phyloP scores from a whole-genome alignment of 2,888 invertebrate genomes.

The Apotomis capreana region DNA sequence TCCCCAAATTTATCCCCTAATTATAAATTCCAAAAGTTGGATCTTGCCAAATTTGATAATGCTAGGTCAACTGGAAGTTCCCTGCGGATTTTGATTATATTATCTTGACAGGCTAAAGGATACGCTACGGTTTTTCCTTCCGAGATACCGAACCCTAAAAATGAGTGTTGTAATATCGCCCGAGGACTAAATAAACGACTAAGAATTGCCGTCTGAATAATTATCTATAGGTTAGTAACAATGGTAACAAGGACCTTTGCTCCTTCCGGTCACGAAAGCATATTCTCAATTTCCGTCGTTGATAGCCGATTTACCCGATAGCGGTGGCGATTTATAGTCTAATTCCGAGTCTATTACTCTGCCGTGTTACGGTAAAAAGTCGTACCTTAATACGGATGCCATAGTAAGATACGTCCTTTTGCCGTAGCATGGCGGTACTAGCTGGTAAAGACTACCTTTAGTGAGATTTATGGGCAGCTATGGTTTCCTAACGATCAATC shows the following conservation, averaged over 20 bases:
- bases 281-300: slow-evolving; percentile 38
- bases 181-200: neutral
- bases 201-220: slow-evolving; percentile 9
- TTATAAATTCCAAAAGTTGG: too few relatives aligned
- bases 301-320: slow-evolving; percentile 14
- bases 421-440: too few relatives aligned
- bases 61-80: too few relatives aligned
- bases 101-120: too few relatives aligned
- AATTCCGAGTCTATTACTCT: slow-evolving; percentile 37
- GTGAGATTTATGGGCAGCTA: slow-evolving; percentile 33
- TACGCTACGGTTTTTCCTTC: too few relatives aligned
- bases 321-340: slow-evolving; percentile 39
- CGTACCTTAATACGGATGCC: too few relatives aligned
- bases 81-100: too few relatives aligned
- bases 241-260: slow-evolving; percentile 25
- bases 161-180: slow-evolving; percentile 5
- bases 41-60: too few relatives aligned
- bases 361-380: too few relatives aligned
- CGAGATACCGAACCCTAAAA: neutral
- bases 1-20: too few relatives aligned
- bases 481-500: slow-evolving; percentile 38
- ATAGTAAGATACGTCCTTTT: too few relatives aligned
- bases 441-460: slow-evolving; percentile 35
- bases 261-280: slow-evolving; percentile 36
- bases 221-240: slow-evolving; percentile 24